phyloP scores from a whole-genome alignment of 2,113 vertebrate species.

The Chitala chitala region DNA sequence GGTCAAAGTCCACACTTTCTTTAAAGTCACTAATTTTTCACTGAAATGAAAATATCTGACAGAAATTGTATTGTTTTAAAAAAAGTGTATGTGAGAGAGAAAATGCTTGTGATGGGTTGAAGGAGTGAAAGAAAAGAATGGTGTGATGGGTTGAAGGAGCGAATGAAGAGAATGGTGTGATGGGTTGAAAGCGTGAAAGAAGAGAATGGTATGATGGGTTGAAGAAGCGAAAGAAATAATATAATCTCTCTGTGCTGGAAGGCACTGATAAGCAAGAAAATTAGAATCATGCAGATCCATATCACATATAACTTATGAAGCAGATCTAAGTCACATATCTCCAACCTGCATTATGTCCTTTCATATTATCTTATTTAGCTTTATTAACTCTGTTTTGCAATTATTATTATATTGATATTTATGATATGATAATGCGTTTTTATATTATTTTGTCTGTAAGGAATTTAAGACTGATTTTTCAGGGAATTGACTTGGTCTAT shows the following conservation, averaged over 20 bases:
- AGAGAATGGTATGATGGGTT: too few species aligned
- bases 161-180: constrained; percentile 26
- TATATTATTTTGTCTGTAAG: neutral
- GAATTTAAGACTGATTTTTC: neutral
- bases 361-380: too few species aligned
- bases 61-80: constrained; percentile 2
- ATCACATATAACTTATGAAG: constrained; percentile 12
- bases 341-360: too few species aligned
- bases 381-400: too few species aligned
- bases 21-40: neutral
- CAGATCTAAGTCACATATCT: neutral
- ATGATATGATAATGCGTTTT: neutral
- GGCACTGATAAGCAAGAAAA: constrained; percentile 30
- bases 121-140: constrained; percentile 18
- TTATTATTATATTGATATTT: too few species aligned
- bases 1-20: neutral
- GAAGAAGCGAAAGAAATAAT: too few species aligned
- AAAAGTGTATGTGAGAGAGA: constrained; percentile 23
- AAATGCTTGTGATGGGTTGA: constrained; percentile 21
- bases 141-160: constrained; percentile 24
- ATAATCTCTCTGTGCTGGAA: constrained; percentile 36
- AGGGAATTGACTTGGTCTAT: neutral
- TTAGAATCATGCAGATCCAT: constrained; percentile 8
- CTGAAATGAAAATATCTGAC: neutral
- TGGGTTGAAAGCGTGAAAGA: constrained; percentile 20